These are phyloP conservation scores for Phyllostomus hastatus DNA, from an alignment of 2,113 vertebrate species.

Conservation along the genomic window DNA sequence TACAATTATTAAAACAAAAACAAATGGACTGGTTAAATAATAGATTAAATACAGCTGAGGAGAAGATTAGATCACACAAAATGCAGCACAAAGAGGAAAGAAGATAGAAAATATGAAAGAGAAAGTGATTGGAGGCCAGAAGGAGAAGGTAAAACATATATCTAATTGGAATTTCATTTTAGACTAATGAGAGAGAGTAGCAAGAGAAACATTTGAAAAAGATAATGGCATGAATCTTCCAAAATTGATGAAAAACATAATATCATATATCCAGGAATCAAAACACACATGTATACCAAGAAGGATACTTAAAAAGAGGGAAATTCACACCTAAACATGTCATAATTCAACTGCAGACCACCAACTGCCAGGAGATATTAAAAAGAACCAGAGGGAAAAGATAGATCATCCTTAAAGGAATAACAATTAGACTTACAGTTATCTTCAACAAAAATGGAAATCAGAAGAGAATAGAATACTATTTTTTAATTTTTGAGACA, in stretches of 20 bases:
- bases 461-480: constrained; percentile 25
- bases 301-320: neutral
- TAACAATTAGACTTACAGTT: neutral
- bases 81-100: neutral
- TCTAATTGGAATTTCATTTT: neutral
- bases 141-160: constrained; percentile 6
- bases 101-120: constrained; percentile 15
- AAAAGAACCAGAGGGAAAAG: constrained; percentile 7
- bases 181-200: neutral
- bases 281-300: neutral
- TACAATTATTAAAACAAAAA: neutral
- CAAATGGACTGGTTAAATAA: neutral
- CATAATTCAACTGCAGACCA: constrained; percentile 37
- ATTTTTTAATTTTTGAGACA: constrained; percentile 36
- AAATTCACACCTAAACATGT: constrained; percentile 30
- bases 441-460: constrained; percentile 7
- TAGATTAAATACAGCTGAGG: constrained; percentile 18
- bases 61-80: constrained; percentile 6
- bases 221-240: neutral
- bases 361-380: constrained; percentile 35
- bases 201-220: constrained; percentile 24
- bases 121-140: neutral
- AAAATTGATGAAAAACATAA: constrained; percentile 27
- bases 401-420: constrained; percentile 17
- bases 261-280: neutral